Base-by-base conservation (phyloP, 2,113 vertebrate genomes). In the Nerophis lumbriciformis region DNA sequence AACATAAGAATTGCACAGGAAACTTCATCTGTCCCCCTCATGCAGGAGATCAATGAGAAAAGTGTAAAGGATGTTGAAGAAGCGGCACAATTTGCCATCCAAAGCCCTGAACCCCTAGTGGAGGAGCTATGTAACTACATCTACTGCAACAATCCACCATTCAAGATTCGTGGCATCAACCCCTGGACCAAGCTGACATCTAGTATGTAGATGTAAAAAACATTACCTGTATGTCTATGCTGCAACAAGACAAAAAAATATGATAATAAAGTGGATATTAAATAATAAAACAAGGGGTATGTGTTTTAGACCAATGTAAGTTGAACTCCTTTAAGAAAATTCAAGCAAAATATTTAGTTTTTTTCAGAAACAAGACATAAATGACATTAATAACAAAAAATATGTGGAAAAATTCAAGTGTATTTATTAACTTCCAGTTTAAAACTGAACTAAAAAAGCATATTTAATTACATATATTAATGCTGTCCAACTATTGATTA, bases 31-130 rank as follows among this genome's bases (percentile, higher is more conserved):
- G 9, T 5, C 39, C 11, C 42, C 38, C 12, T 58, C 42, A 44
- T 44, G 53, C 37, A 58, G 55, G 15, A 58, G 42, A 58, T 58
- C 11, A n/a, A 58, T 13, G 35, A 58, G 15, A 11, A 58, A 58
- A 58, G 4, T 9, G n/a, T 42, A 16, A 39, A 13, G 10, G 39
- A 58, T 45, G 39, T 58, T 44, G 55, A 58, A 58, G 55, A 58
- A 58, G 55, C 55, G 6, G 10, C 55, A 12, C 38, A 7, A 45
- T 58, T 58, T 21, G 37, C 55, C 39, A 11, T 44, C n/a, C 16
- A 11, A 39, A 58, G 55, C 19, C 38, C 55, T 44, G 39, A 58
- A 28, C 55, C 55, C 9, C 39, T 16, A 21, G 15, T 58, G 12
- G 39, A 58, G 16, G 55, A 58, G 12, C 39, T 58, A 5, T 58